Evolutionary conservation across 2,797 vertebrate species (phyloP).

Genomic region (Manis pentadactyla): DNA sequence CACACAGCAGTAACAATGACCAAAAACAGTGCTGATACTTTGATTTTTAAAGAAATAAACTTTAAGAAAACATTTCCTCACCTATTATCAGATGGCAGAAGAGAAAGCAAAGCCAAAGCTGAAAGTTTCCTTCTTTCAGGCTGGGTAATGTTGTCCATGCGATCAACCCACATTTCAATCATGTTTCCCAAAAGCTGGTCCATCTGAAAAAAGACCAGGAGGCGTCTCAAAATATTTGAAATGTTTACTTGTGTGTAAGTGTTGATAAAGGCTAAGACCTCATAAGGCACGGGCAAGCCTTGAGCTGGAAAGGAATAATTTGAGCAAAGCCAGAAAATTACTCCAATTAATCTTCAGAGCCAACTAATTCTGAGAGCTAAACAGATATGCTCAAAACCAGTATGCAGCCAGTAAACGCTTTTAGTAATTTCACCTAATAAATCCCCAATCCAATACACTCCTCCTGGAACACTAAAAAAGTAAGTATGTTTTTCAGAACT

Average conservation of each 20-base stretch:
- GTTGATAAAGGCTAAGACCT: not conserved
- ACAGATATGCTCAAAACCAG: not conserved
- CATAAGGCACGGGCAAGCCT: not conserved
- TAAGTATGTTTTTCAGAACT: not conserved
- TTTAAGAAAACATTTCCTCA: slow-evolving; percentile 80
- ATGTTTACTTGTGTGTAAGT: not conserved
- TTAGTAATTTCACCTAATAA: slow-evolving; percentile 28
- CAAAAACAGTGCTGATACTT: not conserved
- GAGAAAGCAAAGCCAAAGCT: slow-evolving; percentile 95
- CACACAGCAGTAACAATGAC: not conserved
- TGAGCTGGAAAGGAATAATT: not conserved
- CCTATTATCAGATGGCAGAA: slow-evolving; percentile 96
- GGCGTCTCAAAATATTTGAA: slow-evolving; percentile 46
- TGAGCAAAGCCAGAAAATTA: slow-evolving; percentile 41
- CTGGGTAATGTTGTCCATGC: slow-evolving; percentile 99
- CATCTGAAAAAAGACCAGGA: slow-evolving; percentile 85
- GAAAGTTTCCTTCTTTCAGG: slow-evolving; percentile 98
- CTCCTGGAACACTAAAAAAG: not conserved
- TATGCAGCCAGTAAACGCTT: not conserved
- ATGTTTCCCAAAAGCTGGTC: slow-evolving; percentile 94
- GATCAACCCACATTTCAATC: slow-evolving; percentile 99
- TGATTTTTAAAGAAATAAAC: slow-evolving; percentile 39
- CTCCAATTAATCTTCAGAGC: not conserved
- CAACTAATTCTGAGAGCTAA: slow-evolving; percentile 31
- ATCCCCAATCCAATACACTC: not conserved